These are phyloP conservation scores for Dasysyrphus albostriatus DNA, from an alignment of 2,888 invertebrate species.

Conservation along the genomic window DNA sequence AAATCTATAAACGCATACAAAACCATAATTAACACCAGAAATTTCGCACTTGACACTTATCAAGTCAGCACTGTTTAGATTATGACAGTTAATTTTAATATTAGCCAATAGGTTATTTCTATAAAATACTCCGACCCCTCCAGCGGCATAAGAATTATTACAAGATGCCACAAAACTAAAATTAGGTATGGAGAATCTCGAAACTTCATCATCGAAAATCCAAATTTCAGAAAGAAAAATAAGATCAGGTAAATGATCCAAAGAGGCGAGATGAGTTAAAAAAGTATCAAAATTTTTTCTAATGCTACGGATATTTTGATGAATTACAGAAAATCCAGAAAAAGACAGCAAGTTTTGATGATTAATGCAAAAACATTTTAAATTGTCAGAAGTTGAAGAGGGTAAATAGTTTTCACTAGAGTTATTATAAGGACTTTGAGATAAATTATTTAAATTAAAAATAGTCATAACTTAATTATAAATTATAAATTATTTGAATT, in stretches of 20 bases:
- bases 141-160: slow-evolving; percentile 1
- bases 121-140: slow-evolving; percentile 8
- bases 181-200: neutral
- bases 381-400: neutral
- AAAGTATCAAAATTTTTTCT: neutral
- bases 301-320: neutral
- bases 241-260: neutral
- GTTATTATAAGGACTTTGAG: neutral
- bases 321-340: neutral
- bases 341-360: neutral
- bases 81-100: neutral
- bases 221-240: slow-evolving; percentile 1
- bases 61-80: slow-evolving; percentile 10
- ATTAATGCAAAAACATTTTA: slow-evolving; percentile 5
- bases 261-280: neutral
- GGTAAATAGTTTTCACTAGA: neutral
- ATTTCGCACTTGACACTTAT: slow-evolving; percentile 5
- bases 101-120: neutral
- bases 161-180: neutral
- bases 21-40: slow-evolving; percentile 11
- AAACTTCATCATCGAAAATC: slow-evolving; percentile 9
- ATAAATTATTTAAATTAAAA: neutral
- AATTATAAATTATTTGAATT: neutral
- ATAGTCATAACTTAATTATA: neutral
- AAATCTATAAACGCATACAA: slow-evolving; percentile 33